Evolutionary conservation across 2,113 vertebrate species (phyloP), one percentile per base, ranked within the genome.

Genomic region (Sebastes schlegelii): DNA sequence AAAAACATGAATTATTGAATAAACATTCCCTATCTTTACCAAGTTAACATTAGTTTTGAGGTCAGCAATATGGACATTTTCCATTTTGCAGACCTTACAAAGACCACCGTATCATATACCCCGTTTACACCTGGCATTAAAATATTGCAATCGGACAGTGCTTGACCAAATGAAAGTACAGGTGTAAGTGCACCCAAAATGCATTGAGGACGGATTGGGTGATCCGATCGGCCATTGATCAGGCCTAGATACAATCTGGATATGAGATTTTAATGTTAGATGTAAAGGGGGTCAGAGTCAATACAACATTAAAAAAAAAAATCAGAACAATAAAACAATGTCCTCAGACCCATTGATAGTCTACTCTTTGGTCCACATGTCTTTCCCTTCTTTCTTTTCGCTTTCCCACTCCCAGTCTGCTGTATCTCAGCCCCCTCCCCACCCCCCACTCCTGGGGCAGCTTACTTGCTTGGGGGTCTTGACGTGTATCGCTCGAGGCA

Each of bases 401-500:
- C 1, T 67, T 73, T 26, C 26, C 54, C 55, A 2, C 60, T 6
- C 46, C 10, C 60, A 26, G 40, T 62, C 11, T 10, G 34, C 58
- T 45, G 17, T 61, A 17, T n/a, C 48, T 76, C 26, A 23, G 13
- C 19, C 54, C 40, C 49, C 64, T 48, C n/a, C 40, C 52, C 8
- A 4, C 48, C 26, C 13, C 7, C 17, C 14, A 2, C 10, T n/a
- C 3, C 5, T 2, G 0, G 46, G 7, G 49, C 52, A 71, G 51
- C 72, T 65, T 40, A 19, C 42, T 52, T 19, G 49, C 52, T 74
- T 5, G 13, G 54, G 54, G 84, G 42, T 71, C 58, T 79, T 72
- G 79, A 74, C 46, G 40, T 72, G 60, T 62, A 19, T 86, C 2
- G 34, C 61, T 76, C 6, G 1, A 70, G 84, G 68, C 72, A 83